Base-by-base conservation (phyloP, 2,888 invertebrate genomes). In the Antheraea assamensis region DNA sequence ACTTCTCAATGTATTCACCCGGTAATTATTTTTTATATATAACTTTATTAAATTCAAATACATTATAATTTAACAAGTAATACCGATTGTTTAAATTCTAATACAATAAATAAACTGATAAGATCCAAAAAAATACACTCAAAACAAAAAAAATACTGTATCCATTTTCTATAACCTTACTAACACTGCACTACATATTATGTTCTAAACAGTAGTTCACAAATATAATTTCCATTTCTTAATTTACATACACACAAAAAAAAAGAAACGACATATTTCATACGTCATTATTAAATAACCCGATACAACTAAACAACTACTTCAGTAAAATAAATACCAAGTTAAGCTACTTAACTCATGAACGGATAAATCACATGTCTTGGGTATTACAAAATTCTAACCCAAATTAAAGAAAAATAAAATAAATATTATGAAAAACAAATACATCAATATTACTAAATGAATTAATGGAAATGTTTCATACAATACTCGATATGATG, bases 341-440 rank as follows among this genome's bases (percentile, higher is more conserved):
- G 70, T 73, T 73, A 73, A 73, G 58, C 42, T 70, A 70, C 70
- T 73, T 73, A 73, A 70, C 70, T 70, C 30, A 58, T 70, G 61
- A 76, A 77, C 74, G 52, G 58, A 74, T 70, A 74, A 76, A 77
- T 79, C 78, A 80, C 79, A 76, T 76, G 76, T 74, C 75, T 42
- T 71, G 75, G 61, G 71, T 79, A 80, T 78, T 78, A 80, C 79
- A 80, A 78, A 76, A 76, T 77, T 71, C 31, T 70, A 79, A 78
- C 74, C 75, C 76, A 78, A 77, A 58, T 24, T 42, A 42, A 13
- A 42, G 13, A 21, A 75, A 74, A 30, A 68, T 49, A 30, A 30
- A 47, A 74, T 76, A 73, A 64, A 55, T 64, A 52, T 52, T 3
- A 5, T 27, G 30, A 31, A 52, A 52, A 66, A 17, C 17, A 52